Evolutionary conservation across 2,888 invertebrate genomes (phyloP).

Genomic region (Pediacus dermestoides): DNA sequence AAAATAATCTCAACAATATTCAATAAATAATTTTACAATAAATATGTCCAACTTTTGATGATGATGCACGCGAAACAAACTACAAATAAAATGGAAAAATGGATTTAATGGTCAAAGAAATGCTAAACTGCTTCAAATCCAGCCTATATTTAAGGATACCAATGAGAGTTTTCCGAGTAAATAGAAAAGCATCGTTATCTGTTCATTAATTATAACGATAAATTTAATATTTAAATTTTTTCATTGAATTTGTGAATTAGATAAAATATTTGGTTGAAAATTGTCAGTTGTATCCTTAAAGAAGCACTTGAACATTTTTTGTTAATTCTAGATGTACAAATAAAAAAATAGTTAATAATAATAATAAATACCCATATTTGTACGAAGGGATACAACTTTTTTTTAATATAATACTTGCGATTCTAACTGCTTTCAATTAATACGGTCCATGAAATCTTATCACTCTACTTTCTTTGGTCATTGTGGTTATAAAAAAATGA

Average conservation of each 20-base stretch:
- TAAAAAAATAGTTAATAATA: slow-evolving; percentile 18
- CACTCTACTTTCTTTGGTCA: slow-evolving; percentile 25
- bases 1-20: slow-evolving; percentile 39
- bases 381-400: slow-evolving; percentile 16
- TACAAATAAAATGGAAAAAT: slow-evolving; percentile 29
- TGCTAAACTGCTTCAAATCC: slow-evolving; percentile 13
- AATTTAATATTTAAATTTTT: too few species aligned
- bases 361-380: slow-evolving; percentile 26
- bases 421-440: slow-evolving; percentile 10
- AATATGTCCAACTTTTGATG: slow-evolving; percentile 34
- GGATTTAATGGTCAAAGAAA: slow-evolving; percentile 23
- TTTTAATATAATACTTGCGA: slow-evolving; percentile 16
- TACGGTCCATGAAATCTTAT: slow-evolving; percentile 15
- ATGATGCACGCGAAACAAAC: slow-evolving; percentile 31
- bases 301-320: slow-evolving; percentile 1
- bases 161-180: not conserved
- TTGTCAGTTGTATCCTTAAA: too few species aligned
- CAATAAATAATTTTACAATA: slow-evolving; percentile 36
- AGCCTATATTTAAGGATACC: slow-evolving; percentile 1
- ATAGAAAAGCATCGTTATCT: not conserved
- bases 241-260: too few species aligned
- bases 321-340: slow-evolving; percentile 5
- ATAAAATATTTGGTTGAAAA: too few species aligned
- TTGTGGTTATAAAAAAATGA: not conserved
- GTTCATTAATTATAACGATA: slow-evolving; percentile 4